These are phyloP conservation scores for Todus mexicanus DNA, from an alignment of 2,797 vertebrate genomes.

Conservation along the genomic window DNA sequence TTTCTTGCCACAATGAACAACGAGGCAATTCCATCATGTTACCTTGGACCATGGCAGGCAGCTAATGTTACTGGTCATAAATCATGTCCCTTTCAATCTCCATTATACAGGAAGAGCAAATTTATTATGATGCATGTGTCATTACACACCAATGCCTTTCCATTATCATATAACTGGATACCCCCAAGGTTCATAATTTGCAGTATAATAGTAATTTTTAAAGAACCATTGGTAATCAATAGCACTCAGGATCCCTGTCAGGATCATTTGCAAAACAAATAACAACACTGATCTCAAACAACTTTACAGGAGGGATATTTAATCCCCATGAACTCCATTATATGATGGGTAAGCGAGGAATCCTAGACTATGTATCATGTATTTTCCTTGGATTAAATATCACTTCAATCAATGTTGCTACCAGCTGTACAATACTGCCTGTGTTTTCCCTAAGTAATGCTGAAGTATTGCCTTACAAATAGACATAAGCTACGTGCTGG, in stretches of 20 bases:
- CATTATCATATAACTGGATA: constrained; percentile 27
- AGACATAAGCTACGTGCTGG: not conserved
- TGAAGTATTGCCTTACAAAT: constrained; percentile 48
- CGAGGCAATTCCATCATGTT: not conserved
- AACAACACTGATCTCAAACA: constrained; percentile 20
- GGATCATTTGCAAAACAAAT: constrained; percentile 63
- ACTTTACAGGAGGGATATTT: constrained; percentile 53
- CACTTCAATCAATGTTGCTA: constrained; percentile 49
- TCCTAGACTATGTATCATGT: constrained; percentile 34
- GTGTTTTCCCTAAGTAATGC: not conserved
- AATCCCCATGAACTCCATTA: constrained; percentile 53
- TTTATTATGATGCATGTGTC: constrained; percentile 49
- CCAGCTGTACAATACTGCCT: not conserved
- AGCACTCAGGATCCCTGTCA: constrained; percentile 43
- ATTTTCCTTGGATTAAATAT: constrained; percentile 63
- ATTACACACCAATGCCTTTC: constrained; percentile 31
- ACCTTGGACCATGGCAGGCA: constrained; percentile 4
- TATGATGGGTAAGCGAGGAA: constrained; percentile 43
- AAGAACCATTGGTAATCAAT: constrained; percentile 58
- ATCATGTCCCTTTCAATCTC: constrained; percentile 54
- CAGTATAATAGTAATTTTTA: constrained; percentile 47
- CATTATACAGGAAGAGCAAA: constrained; percentile 31
- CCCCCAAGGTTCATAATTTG: constrained; percentile 30
- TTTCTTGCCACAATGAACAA: not conserved
- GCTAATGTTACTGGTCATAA: constrained; percentile 26